phyloP scores from a whole-genome alignment of 2,888 invertebrate species.

The Amaurobius ferox region DNA sequence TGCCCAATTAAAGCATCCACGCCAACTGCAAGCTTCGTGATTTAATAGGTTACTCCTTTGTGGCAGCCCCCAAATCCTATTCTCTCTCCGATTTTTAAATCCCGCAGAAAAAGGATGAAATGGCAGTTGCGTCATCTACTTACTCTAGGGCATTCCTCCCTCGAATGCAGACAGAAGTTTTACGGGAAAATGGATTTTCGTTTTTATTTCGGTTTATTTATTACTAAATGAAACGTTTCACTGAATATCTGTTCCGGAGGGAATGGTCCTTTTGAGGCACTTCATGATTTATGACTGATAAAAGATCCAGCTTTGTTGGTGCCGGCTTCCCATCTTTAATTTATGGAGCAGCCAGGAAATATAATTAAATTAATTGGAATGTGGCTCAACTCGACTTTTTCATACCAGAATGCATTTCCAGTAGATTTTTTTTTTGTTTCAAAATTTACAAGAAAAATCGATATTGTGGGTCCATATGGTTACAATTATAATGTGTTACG shows the following conservation, averaged over 20 bases:
- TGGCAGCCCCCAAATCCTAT: neutral
- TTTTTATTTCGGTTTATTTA: neutral
- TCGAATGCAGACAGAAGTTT: neutral
- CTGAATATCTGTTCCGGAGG: neutral
- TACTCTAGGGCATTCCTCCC: neutral
- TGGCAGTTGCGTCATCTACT: neutral
- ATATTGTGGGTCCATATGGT: too few relatives aligned
- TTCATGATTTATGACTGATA: neutral
- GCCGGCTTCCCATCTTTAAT: too few relatives aligned
- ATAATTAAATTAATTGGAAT: too few relatives aligned
- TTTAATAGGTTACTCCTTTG: conserved; percentile 5
- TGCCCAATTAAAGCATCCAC: too few relatives aligned
- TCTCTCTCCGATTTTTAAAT: neutral
- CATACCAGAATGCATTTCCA: too few relatives aligned
- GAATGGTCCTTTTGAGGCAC: neutral
- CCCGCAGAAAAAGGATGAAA: neutral
- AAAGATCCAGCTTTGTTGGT: too few relatives aligned
- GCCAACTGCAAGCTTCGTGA: neutral
- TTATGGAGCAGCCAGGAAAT: too few relatives aligned
- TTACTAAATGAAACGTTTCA: neutral
- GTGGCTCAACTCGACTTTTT: too few relatives aligned
- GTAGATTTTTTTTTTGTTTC: too few relatives aligned
- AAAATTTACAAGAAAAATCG: too few relatives aligned
- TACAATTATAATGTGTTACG: too few relatives aligned
- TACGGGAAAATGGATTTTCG: neutral